Evolutionary conservation across 2,797 vertebrate species (phyloP).

Genomic region (Cossypha heuglini): DNA sequence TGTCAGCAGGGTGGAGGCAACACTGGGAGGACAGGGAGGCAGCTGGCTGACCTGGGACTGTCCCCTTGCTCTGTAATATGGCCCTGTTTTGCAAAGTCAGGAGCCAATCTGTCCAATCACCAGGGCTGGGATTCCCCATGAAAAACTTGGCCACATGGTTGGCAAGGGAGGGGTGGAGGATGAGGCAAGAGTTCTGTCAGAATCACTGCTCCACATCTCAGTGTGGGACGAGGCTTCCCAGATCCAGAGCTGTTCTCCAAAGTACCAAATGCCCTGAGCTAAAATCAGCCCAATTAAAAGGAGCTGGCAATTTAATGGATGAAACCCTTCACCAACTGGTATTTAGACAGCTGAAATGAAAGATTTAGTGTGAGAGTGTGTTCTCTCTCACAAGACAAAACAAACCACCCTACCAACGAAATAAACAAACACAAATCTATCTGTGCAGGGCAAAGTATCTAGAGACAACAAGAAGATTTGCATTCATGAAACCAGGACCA

Average conservation of each 20-base stretch:
- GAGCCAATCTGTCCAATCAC: constrained; percentile 1
- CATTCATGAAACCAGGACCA: not conserved
- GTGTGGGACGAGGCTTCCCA: constrained; percentile 27
- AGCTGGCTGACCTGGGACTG: not conserved
- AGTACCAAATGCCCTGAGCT: not conserved
- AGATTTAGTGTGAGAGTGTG: not conserved
- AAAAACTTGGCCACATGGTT: constrained; percentile 6
- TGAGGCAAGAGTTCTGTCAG: constrained; percentile 47
- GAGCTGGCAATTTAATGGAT: not conserved
- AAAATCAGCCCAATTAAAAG: constrained; percentile 27
- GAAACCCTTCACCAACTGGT: not conserved
- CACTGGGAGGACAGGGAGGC: not conserved
- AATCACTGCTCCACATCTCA: constrained; percentile 42
- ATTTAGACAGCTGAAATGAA: constrained; percentile 31
- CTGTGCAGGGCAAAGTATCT: not conserved
- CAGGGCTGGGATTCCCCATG: constrained; percentile 25
- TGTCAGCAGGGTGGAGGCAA: not conserved
- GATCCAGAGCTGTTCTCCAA: not conserved
- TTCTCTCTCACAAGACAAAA: not conserved
- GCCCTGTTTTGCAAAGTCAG: constrained; percentile 5
- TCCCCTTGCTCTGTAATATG: not conserved
- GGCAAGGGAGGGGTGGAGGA: constrained; percentile 32
- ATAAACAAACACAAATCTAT: not conserved
- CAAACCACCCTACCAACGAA: not conserved
- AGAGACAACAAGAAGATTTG: not conserved